These are phyloP conservation scores for Orchesellides sinensis DNA, from an alignment of 2,888 invertebrate species.

Conservation along the genomic window DNA sequence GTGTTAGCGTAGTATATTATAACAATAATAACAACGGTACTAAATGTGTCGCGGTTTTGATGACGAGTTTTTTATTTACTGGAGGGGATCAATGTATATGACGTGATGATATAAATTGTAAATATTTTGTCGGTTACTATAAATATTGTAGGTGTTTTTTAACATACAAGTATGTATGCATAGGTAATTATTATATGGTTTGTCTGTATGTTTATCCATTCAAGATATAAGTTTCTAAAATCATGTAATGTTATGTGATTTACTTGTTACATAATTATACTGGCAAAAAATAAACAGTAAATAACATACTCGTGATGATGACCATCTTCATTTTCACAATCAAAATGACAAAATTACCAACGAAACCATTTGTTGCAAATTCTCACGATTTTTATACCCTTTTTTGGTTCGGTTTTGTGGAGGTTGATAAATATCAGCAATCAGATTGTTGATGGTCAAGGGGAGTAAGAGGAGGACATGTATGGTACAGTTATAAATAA, in stretches of 20 bases:
- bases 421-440: too few species aligned
- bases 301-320: not conserved
- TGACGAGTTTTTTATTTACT: too few species aligned
- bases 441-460: too few species aligned
- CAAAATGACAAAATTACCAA: not conserved
- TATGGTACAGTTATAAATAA: too few species aligned
- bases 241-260: not conserved
- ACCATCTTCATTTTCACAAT: not conserved
- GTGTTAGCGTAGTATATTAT: not conserved
- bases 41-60: not conserved
- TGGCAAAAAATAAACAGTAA: conserved; percentile 2
- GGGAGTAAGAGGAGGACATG: too few species aligned
- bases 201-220: too few species aligned
- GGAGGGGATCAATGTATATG: conserved; percentile 56
- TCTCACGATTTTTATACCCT: too few species aligned
- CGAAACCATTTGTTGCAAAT: too few species aligned
- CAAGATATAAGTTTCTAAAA: not conserved
- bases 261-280: too few species aligned
- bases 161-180: not conserved
- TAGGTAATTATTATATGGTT: too few species aligned
- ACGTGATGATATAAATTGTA: conserved; percentile 26
- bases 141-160: not conserved
- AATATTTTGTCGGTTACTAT: not conserved
- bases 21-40: not conserved
- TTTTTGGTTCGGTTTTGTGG: not conserved